Evolutionary conservation across 1,140 invertebrate species (phyloP), one percentile per base, ranked within the genome.

Genomic region (Tyrophagus putrescentiae): DNA sequence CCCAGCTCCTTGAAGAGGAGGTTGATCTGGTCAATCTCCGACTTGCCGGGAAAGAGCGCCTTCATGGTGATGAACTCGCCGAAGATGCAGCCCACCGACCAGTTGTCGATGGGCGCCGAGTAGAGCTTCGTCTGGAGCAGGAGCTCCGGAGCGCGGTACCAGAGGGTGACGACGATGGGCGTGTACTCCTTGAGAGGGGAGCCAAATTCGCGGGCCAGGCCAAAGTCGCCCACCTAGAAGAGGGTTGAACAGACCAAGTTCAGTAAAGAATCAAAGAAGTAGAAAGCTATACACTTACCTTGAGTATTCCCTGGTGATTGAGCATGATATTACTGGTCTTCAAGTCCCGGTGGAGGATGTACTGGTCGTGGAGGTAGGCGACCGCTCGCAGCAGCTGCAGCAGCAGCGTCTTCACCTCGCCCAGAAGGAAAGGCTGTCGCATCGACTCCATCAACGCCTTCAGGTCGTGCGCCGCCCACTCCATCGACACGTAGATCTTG

Each of bases 401-500:
- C 78, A 96, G 83, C 4, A 99, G 73, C 67, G 93, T 98, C 72
- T 99, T 99, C 0, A 98, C 85, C 76, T 98, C 92, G 13, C 87
- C 86, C 81, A 87, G 80, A 61, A 87, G 79, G 69, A 93, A 94
- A 27, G 82, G 82, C 72, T 92, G 87, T 68, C 89, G 92, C 89
- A 99, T 95, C 0, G 88, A 93, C 73, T 98, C 92, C 87, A 99
- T 98, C 1, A 99, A 75, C 29, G 85, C 87, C 72, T 98, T 99
- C 4, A 99, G 75, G 72, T 99, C 95, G 68, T 98, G 95, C 68
- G 98, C 95, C 0, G 99, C 93, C 72, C 96, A 99, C 71, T 99
- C 96, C 96, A 99, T 99, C 0, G 98, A 95, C 64, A 99, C 92
- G 70, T 95, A 99, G 67, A 99, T 98, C 71, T 97, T 98, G 71